Conservation (phyloP, 2,888 invertebrate species). For the Pheosia tremula region DNA sequence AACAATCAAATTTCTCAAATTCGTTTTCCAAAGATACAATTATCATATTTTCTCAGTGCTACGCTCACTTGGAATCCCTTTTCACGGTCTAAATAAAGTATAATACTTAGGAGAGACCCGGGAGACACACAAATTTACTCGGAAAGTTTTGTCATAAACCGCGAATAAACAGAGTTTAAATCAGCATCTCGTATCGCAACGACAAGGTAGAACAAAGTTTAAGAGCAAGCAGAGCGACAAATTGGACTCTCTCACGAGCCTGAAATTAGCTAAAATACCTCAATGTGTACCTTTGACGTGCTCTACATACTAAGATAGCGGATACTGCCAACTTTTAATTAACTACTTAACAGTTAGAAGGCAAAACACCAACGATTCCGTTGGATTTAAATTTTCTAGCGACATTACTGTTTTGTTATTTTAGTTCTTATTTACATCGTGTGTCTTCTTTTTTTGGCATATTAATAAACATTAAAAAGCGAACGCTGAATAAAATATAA, state of each 20-base stretch:
- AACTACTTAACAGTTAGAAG: constrained; percentile 17
- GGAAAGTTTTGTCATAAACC: constrained; percentile 53
- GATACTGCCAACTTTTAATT: constrained; percentile 31
- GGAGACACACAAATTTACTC: constrained; percentile 45
- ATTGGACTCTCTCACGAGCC: constrained; percentile 39
- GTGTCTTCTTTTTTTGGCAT: too few species aligned
- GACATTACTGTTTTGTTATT: background rate
- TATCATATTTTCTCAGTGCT: constrained; percentile 9
- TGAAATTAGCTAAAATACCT: constrained; percentile 38
- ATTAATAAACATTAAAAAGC: too few species aligned
- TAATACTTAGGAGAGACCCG: constrained; percentile 29
- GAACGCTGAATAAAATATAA: too few species aligned
- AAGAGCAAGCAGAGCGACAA: constrained; percentile 45
- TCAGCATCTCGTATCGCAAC: constrained; percentile 31
- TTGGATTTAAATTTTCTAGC: background rate
- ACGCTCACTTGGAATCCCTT: constrained; percentile 10
- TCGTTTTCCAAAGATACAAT: constrained; percentile 1
- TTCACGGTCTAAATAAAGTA: constrained; percentile 20
- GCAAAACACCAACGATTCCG: constrained; percentile 4
- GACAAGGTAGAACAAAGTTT: constrained; percentile 38
- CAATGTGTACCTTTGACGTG: constrained; percentile 28
- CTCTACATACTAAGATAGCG: constrained; percentile 32
- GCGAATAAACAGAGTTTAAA: constrained; percentile 50
- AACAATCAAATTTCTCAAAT: background rate
- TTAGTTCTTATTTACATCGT: background rate